Percentiles rank a stretch among this genome's conserved stretches.
Evolutionary conservation across 2,888 invertebrate species (phyloP).

Genomic region (Heliconius hortense): DNA sequence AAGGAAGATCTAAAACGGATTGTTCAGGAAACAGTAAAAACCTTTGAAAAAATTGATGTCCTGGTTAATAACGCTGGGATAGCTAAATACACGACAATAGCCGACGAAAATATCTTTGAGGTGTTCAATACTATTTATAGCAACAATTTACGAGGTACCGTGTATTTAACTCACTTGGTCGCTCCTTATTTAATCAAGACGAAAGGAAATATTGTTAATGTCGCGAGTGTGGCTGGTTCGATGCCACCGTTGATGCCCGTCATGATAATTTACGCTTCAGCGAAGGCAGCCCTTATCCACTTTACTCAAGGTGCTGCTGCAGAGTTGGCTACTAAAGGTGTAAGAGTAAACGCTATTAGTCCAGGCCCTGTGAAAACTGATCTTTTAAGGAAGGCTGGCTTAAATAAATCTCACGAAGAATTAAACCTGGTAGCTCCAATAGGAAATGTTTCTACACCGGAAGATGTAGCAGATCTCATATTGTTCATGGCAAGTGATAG

Average conservation of each 20-base stretch:
- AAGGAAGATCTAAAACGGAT: constrained; percentile 2
- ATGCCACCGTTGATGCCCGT: background rate
- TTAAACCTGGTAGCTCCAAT: background rate
- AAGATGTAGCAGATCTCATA: background rate
- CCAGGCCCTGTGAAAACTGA: constrained; percentile 1
- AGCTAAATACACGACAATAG: background rate
- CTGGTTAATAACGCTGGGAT: constrained; percentile 6
- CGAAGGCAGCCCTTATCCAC: background rate
- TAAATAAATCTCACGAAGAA: background rate
- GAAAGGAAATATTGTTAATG: constrained; percentile 53
- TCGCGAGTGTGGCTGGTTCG: constrained; percentile 46
- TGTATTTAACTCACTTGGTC: constrained; percentile 48
- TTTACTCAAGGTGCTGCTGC: constrained; percentile 7
- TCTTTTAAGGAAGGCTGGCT: background rate
- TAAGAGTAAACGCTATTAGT: constrained; percentile 9
- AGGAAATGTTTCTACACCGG: background rate
- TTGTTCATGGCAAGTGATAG: constrained; percentile 1
- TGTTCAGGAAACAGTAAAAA: constrained; percentile 3
- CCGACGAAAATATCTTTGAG: background rate
- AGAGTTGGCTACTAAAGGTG: background rate
- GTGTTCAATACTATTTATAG: background rate
- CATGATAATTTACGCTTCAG: constrained; percentile 1
- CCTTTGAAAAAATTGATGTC: background rate
- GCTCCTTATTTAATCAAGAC: constrained; percentile 50
- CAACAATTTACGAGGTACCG: constrained; percentile 37